Conservation (phyloP, 53 echinoderm and acorn worm genomes). For the Luidia sarsii region DNA sequence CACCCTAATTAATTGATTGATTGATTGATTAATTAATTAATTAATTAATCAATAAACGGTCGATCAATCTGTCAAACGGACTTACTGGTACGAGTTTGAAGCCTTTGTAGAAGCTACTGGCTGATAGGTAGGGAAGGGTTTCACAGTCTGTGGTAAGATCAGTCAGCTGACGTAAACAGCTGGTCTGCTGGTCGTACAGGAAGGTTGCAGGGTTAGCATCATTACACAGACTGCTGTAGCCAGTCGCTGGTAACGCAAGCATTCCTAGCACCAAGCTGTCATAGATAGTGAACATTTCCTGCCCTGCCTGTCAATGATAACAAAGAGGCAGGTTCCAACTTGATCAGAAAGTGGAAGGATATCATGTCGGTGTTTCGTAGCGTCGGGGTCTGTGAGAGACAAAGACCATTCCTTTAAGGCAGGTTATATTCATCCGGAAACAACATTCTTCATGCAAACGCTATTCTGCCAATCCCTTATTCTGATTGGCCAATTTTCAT, state of each 20-base stretch:
- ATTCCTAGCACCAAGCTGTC: slow-evolving; percentile 75
- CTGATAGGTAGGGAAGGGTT: slow-evolving; percentile 66
- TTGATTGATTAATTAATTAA: no score
- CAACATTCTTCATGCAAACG: no score
- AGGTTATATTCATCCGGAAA: no score
- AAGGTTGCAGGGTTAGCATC: slow-evolving; percentile 90
- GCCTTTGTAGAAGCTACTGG: slow-evolving; percentile 66
- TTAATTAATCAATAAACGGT: no score
- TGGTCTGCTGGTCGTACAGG: slow-evolving; percentile 61
- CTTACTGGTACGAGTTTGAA: slow-evolving; percentile 90
- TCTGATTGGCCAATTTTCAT: no score
- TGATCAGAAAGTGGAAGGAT: slow-evolving; percentile 38
- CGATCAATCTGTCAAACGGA: no score
- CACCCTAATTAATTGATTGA: no score
- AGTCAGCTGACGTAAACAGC: slow-evolving; percentile 62
- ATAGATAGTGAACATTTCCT: slow-evolving; percentile 84
- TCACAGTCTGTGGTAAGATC: slow-evolving; percentile 70
- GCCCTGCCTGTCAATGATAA: slow-evolving; percentile 88
- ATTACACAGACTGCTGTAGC: slow-evolving; percentile 62
- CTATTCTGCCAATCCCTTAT: no score
- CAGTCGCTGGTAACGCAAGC: slow-evolving; percentile 66
- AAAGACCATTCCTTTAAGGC: no score
- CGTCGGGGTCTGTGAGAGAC: slow-evolving; percentile 38
- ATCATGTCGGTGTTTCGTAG: slow-evolving; percentile 71
- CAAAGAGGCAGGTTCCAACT: no score